Conservation (phyloP, 2,888 invertebrate species). For the Leuctra nigra region DNA sequence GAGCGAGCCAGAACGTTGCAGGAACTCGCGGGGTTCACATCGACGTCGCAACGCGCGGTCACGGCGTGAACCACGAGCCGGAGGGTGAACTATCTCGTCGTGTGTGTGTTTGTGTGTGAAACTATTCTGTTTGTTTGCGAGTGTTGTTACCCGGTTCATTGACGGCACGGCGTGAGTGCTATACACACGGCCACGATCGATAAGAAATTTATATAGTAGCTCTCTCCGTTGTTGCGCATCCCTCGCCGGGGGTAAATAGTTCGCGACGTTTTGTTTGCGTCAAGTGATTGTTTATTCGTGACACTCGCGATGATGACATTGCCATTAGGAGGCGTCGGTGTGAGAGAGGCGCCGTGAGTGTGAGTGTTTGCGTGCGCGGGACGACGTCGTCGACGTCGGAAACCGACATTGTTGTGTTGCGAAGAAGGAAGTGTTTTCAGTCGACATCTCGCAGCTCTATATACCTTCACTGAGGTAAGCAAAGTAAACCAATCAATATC, state of each 20-base stretch:
- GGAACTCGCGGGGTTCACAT: not conserved
- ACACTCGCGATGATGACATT: conserved; percentile 4
- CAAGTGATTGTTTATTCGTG: conserved; percentile 4
- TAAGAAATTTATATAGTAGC: conserved; percentile 19
- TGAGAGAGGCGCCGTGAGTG: not conserved
- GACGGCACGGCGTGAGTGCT: conserved; percentile 12
- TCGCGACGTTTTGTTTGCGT: not conserved
- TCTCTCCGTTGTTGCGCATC: conserved; percentile 19
- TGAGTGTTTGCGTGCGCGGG: conserved; percentile 6
- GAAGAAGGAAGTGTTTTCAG: conserved; percentile 15
- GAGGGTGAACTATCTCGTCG: conserved; percentile 1
- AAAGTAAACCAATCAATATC: conserved; percentile 9
- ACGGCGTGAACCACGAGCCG: too few species aligned
- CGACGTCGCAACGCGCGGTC: not conserved
- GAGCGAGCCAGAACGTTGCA: conserved; percentile 3
- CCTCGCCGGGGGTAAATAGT: conserved; percentile 12
- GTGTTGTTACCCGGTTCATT: conserved; percentile 7
- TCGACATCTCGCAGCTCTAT: not conserved
- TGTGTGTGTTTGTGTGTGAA: too few species aligned
- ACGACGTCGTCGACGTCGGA: conserved; percentile 2
- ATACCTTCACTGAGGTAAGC: not conserved
- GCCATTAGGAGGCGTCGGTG: not conserved
- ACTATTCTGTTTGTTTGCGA: conserved; percentile 3
- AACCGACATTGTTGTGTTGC: not conserved
- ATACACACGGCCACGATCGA: conserved; percentile 18